Conservation (phyloP, 2,797 vertebrate species). For the Sus cebifrons region DNA sequence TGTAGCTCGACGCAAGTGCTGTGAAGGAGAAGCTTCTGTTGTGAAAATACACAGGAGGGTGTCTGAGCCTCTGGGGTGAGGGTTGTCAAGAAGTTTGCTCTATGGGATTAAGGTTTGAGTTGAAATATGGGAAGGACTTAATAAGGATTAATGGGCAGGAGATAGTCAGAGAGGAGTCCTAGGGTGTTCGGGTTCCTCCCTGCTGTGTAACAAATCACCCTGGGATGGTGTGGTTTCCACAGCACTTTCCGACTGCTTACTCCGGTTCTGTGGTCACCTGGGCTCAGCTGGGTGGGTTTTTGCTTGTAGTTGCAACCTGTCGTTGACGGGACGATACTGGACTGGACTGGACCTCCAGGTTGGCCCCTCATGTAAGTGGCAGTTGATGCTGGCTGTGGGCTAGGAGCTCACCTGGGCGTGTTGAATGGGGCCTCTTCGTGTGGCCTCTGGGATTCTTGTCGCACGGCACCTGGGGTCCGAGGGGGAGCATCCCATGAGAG, state of each 20-base stretch:
- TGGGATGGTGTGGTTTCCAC: background rate
- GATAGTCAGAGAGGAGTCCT: background rate
- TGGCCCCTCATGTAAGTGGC: background rate
- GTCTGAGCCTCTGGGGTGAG: background rate
- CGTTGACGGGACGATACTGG: background rate
- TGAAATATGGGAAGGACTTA: slow-evolving; percentile 26
- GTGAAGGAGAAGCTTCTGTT: background rate
- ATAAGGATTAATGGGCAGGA: background rate
- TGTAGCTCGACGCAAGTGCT: background rate
- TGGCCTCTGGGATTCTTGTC: background rate
- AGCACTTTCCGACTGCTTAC: background rate
- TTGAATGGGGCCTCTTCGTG: accelerated
- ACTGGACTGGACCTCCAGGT: background rate
- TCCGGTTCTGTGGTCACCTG: background rate
- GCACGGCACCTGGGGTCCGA: no score
- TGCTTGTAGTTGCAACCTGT: background rate
- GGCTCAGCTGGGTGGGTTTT: background rate
- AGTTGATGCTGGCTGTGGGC: no score
- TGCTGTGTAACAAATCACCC: background rate
- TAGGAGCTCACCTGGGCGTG: background rate
- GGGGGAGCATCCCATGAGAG: accelerated
- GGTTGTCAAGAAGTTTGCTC: background rate
- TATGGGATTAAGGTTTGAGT: background rate
- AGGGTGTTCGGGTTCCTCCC: background rate
- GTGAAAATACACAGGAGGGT: background rate